These are phyloP conservation scores for Amphilophus citrinellus DNA, from an alignment of 2,113 vertebrate genomes.

Conservation along the genomic window DNA sequence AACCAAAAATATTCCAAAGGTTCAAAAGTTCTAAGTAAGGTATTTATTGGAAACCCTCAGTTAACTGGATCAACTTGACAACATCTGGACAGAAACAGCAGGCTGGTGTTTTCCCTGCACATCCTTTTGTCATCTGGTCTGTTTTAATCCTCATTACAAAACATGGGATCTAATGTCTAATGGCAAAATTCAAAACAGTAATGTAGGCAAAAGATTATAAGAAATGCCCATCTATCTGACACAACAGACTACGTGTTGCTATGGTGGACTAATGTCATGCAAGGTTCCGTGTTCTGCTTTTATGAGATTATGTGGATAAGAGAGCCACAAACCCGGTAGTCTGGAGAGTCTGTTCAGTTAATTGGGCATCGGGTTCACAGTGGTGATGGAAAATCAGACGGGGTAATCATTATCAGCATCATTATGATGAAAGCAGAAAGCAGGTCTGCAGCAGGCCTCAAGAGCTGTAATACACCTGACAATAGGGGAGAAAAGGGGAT, in stretches of 20 bases:
- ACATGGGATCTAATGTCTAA: slow-evolving; percentile 36
- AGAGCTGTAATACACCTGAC: slow-evolving; percentile 40
- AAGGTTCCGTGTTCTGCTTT: slow-evolving; percentile 54
- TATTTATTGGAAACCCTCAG: not conserved
- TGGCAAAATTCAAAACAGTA: slow-evolving; percentile 26
- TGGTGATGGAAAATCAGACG: slow-evolving; percentile 47
- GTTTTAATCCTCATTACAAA: slow-evolving; percentile 60
- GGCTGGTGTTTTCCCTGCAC: not conserved
- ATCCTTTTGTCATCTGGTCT: slow-evolving; percentile 23
- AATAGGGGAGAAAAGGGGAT: slow-evolving; percentile 20
- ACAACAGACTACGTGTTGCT: slow-evolving; percentile 37
- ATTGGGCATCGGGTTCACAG: slow-evolving; percentile 67
- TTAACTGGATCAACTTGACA: not conserved
- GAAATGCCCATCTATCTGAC: slow-evolving; percentile 25
- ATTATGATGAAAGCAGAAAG: slow-evolving; percentile 8
- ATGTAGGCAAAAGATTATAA: slow-evolving; percentile 49
- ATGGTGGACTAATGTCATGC: slow-evolving; percentile 46
- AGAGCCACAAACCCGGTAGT: slow-evolving; percentile 49
- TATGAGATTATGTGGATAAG: slow-evolving; percentile 72
- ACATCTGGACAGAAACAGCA: slow-evolving; percentile 51
- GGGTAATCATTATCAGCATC: slow-evolving; percentile 38
- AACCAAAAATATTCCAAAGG: not conserved
- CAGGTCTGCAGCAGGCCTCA: not conserved
- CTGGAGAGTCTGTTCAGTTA: slow-evolving; percentile 66
- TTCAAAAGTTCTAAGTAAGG: not conserved